A percentile compares a stretch with the other conserved stretches of the same genome.
phyloP scores from a whole-genome alignment of 2,797 vertebrate genomes.

The Halcyon leucocephala region DNA sequence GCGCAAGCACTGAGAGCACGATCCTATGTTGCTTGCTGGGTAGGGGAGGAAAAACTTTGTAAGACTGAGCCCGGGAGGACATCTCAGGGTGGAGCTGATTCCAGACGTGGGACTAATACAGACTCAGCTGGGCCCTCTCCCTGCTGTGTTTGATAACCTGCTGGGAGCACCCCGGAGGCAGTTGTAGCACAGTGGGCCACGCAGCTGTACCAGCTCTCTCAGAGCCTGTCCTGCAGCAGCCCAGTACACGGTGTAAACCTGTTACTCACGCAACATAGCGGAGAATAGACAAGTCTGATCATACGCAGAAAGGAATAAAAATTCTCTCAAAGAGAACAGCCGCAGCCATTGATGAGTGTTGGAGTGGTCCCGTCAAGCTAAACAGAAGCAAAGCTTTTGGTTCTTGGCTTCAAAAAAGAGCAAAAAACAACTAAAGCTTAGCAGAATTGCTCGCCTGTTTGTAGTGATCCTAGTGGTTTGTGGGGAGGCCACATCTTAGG shows the following conservation, averaged over 20 bases:
- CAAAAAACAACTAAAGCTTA: neutral
- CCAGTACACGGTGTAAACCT: neutral
- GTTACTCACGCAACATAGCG: neutral
- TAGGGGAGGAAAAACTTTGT: neutral
- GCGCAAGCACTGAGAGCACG: neutral
- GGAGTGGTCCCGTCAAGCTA: neutral
- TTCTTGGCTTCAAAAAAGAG: slow-evolving; percentile 16
- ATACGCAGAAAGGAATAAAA: neutral
- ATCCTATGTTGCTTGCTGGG: neutral
- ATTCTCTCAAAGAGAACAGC: neutral
- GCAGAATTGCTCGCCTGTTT: neutral
- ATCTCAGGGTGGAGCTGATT: neutral
- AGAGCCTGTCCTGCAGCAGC: neutral
- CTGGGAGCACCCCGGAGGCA: neutral
- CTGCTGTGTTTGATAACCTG: neutral
- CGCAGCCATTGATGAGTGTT: neutral
- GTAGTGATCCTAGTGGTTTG: slow-evolving; percentile 25
- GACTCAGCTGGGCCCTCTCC: neutral
- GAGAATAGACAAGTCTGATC: neutral
- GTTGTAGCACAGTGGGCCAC: accelerated
- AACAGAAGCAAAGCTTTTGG: neutral
- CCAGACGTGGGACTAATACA: neutral
- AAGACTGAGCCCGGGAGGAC: neutral
- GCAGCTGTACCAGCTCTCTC: neutral
- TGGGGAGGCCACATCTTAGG: slow-evolving; percentile 54